A percentile compares a stretch with the other conserved stretches of the same genome.
These are phyloP conservation scores for Helobdella robusta DNA, from an alignment of 2,888 invertebrate species.

Conservation along the genomic window DNA sequence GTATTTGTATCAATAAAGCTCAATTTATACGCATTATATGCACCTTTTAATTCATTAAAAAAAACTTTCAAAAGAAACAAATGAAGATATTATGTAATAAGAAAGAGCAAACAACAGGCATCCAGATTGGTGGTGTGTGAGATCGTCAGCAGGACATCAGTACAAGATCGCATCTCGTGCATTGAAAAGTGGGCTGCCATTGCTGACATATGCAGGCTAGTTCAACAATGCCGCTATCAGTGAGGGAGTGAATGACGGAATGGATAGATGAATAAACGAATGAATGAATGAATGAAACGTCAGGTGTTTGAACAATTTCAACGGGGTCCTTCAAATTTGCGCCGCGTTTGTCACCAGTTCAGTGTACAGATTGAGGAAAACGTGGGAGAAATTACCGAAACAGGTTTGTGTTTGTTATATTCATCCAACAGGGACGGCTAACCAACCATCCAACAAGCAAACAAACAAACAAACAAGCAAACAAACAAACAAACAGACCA, in stretches of 20 bases:
- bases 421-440: too few relatives aligned
- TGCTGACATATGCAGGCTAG: slow-evolving; percentile 67
- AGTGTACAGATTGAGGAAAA: slow-evolving; percentile 76
- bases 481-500: too few relatives aligned
- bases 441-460: too few relatives aligned
- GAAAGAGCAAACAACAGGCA: slow-evolving; percentile 50
- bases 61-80: neutral
- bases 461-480: too few relatives aligned
- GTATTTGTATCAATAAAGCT: too few relatives aligned
- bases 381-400: slow-evolving; percentile 84
- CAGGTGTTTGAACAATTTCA: slow-evolving; percentile 74
- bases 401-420: too few relatives aligned
- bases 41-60: too few relatives aligned
- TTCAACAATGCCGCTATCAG: too few relatives aligned
- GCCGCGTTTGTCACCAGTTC: slow-evolving; percentile 81
- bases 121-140: slow-evolving; percentile 78
- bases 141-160: slow-evolving; percentile 62
- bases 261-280: too few relatives aligned
- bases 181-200: slow-evolving; percentile 90
- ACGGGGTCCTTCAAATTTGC: slow-evolving; percentile 81
- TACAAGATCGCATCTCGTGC: slow-evolving; percentile 64
- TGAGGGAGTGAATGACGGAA: too few relatives aligned
- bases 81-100: neutral
- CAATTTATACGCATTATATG: too few relatives aligned
- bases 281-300: too few relatives aligned